Conservation (phyloP, 2,888 invertebrate genomes). For the Melitaea athalia region DNA sequence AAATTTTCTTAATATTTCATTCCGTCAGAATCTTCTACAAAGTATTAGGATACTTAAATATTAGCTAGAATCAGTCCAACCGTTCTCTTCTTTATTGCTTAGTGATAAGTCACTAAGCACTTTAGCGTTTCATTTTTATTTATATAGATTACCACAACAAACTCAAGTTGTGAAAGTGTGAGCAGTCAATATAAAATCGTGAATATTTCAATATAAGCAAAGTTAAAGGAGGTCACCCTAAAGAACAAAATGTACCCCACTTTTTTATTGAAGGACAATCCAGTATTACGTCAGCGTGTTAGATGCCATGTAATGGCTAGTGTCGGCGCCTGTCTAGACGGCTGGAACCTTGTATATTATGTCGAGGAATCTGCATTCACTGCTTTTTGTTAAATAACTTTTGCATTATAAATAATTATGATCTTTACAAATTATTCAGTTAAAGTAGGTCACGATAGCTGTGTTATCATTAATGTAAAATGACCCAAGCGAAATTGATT, state of each 20-base stretch:
- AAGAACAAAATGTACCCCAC: conserved; percentile 19
- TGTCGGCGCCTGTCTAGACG: conserved; percentile 50
- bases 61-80: no score
- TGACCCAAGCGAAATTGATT: neutral
- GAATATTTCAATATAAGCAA: conserved; percentile 10
- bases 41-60: no score
- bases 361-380: conserved; percentile 22
- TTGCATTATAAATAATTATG: neutral
- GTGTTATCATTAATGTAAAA: conserved; percentile 4
- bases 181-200: neutral
- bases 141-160: neutral
- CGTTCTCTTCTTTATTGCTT: no score
- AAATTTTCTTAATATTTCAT: no score
- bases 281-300: conserved; percentile 41
- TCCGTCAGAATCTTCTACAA: no score
- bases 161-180: neutral
- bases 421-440: conserved; percentile 8
- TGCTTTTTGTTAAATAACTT: neutral
- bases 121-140: no score
- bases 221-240: conserved; percentile 14
- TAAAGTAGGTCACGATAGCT: conserved; percentile 2
- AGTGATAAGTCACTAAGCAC: no score
- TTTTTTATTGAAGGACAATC: conserved; percentile 34
- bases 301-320: conserved; percentile 38
- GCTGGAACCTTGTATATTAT: conserved; percentile 36